Percentiles rank a stretch among this genome's conserved stretches.
phyloP scores from a whole-genome alignment of 2,888 invertebrate genomes.

The Tetramorium bicarinatum region DNA sequence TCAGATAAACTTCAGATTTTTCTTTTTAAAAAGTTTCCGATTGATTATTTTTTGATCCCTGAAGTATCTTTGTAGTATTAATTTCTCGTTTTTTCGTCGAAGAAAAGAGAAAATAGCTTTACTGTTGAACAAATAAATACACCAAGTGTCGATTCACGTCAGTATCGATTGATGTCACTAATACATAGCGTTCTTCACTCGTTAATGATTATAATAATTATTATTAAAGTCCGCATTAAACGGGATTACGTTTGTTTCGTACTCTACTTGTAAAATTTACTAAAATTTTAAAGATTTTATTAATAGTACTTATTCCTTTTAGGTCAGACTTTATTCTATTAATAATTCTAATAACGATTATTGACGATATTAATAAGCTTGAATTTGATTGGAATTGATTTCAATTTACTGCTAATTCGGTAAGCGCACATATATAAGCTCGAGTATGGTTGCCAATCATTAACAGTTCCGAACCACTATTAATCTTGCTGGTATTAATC shows the following conservation, averaged over 20 bases:
- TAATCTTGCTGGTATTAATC: conserved; percentile 22
- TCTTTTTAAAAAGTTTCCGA: neutral
- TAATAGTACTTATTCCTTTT: neutral
- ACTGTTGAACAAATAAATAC: neutral
- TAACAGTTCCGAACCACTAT: conserved; percentile 24
- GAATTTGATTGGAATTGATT: neutral
- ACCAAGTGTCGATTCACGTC: neutral
- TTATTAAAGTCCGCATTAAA: neutral
- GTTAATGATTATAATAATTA: neutral
- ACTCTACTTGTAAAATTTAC: neutral
- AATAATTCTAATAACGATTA: neutral
- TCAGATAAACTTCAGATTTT: neutral
- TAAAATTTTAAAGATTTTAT: conserved; percentile 11
- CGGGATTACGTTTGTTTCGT: neutral
- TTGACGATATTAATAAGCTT: neutral
- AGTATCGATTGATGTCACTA: neutral
- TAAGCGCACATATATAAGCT: conserved; percentile 2
- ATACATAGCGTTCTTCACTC: neutral
- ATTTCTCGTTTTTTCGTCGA: conserved; percentile 5
- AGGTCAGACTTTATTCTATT: conserved; percentile 1
- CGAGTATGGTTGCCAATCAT: conserved; percentile 18
- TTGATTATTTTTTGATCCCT: conserved; percentile 8
- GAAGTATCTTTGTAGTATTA: neutral
- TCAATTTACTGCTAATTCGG: neutral
- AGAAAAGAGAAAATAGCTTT: neutral